Percentiles rank a stretch among this genome's conserved stretches.
phyloP scores from a whole-genome alignment of 2,113 vertebrate species.

The Stigmatopora nigra region DNA sequence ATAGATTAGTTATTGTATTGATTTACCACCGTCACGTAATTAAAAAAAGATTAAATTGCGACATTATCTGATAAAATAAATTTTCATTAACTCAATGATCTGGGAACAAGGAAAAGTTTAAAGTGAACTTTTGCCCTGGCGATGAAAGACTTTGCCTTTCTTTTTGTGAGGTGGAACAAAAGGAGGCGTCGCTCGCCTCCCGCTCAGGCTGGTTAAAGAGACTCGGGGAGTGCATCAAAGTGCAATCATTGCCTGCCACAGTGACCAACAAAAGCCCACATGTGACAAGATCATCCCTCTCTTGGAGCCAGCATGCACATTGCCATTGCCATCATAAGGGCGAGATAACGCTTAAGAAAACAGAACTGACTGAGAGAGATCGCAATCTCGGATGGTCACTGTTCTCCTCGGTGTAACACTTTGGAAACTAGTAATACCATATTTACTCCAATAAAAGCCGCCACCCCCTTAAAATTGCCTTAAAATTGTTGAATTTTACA shows the following conservation, averaged over 20 bases:
- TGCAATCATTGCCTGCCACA: conserved; percentile 76
- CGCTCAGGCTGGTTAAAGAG: conserved; percentile 49
- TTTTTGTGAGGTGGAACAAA: conserved; percentile 76
- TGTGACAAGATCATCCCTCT: conserved; percentile 77
- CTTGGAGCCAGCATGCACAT: conserved; percentile 72
- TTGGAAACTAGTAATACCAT: neutral
- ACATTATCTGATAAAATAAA: too few relatives aligned
- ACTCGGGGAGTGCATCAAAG: conserved; percentile 63
- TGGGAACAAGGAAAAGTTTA: conserved; percentile 8
- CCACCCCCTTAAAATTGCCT: too few relatives aligned
- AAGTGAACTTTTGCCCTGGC: conserved; percentile 67
- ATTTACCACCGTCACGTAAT: too few relatives aligned
- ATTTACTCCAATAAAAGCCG: too few relatives aligned
- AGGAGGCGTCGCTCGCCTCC: conserved; percentile 65
- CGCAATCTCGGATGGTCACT: neutral
- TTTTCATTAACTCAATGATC: neutral
- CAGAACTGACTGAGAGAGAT: conserved; percentile 18
- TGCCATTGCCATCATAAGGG: conserved; percentile 54
- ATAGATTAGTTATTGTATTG: too few relatives aligned
- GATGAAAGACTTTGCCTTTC: conserved; percentile 68
- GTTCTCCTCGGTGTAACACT: neutral
- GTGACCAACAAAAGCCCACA: conserved; percentile 77
- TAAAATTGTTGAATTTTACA: too few relatives aligned
- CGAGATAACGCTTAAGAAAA: conserved; percentile 61
- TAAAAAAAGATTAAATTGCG: too few relatives aligned